phyloP scores from a whole-genome alignment of 1,140 invertebrate species.

The Proctacanthus coquilletti region DNA sequence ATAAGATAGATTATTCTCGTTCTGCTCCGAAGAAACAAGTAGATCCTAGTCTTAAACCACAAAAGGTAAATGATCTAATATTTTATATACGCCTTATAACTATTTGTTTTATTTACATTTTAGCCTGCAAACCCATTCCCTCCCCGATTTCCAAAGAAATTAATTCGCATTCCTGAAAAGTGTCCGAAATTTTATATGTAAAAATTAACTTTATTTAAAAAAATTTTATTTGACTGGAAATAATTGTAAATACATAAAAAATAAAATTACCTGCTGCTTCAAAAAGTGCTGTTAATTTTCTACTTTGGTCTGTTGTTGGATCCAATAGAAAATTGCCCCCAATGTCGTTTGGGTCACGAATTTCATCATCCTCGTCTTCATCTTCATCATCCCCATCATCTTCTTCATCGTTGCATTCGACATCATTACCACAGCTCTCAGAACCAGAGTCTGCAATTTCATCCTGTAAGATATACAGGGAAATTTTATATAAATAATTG shows the following conservation, averaged over 20 bases:
- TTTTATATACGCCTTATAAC: no score
- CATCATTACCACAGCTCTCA: slow-evolving; percentile 9
- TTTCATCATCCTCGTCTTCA: slow-evolving; percentile 27
- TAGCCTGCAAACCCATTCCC: no score
- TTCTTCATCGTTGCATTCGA: slow-evolving; percentile 13
- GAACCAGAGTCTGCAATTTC: slow-evolving; percentile 11
- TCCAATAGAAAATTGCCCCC: slow-evolving; percentile 21
- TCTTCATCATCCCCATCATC: slow-evolving; percentile 27
- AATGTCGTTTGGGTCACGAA: slow-evolving; percentile 22
- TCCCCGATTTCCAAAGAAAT: no score
- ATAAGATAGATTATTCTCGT: no score
- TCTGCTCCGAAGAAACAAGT: no score
- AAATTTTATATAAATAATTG: neutral
- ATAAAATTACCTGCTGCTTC: slow-evolving; percentile 15
- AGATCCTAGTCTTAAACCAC: no score
- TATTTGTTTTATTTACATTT: no score
- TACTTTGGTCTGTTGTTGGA: slow-evolving; percentile 18
- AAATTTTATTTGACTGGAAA: neutral
- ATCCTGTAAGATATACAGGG: slow-evolving; percentile 1
- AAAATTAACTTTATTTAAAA: neutral
- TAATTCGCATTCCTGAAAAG: no score
- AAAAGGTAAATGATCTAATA: no score
- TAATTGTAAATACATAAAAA: neutral
- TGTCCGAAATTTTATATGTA: neutral
- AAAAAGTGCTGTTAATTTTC: slow-evolving; percentile 21